These are phyloP conservation scores for Orthosia gracilis DNA, from an alignment of 2,888 invertebrate genomes.

Conservation along the genomic window DNA sequence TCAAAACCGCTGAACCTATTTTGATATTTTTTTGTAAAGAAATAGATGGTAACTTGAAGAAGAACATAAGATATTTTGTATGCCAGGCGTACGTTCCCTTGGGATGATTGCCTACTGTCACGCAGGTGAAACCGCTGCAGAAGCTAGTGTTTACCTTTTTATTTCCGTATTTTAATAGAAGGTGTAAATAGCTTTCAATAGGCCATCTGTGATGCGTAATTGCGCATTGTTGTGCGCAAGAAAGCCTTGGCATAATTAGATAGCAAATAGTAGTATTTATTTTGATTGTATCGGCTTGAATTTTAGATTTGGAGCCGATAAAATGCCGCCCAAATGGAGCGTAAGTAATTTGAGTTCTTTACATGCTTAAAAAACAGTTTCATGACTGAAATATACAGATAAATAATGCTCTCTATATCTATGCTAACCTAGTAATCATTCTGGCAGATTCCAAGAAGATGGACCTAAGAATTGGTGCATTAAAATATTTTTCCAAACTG, in stretches of 20 bases:
- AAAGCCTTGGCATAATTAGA: conserved; percentile 59
- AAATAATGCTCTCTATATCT: too few species aligned
- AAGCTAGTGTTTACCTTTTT: conserved; percentile 21
- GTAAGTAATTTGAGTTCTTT: neutral
- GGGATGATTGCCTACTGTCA: too few species aligned
- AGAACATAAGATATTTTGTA: too few species aligned
- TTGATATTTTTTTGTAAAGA: too few species aligned
- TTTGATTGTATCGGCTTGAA: conserved; percentile 12
- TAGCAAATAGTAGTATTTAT: conserved; percentile 16
- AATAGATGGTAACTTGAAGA: too few species aligned
- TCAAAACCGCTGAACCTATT: too few species aligned
- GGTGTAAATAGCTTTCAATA: conserved; percentile 11
- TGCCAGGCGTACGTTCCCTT: too few species aligned
- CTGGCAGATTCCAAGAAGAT: neutral
- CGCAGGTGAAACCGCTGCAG: too few species aligned
- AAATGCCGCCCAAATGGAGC: neutral
- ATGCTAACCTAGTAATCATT: too few species aligned
- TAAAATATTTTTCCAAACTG: neutral
- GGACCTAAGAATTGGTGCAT: too few species aligned
- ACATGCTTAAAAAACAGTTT: neutral
- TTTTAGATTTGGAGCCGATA: conserved; percentile 12
- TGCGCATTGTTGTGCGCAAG: conserved; percentile 25
- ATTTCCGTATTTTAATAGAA: conserved; percentile 49
- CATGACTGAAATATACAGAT: neutral
- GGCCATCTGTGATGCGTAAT: conserved; percentile 26